A percentile compares a stretch with the other conserved stretches of the same genome.
Evolutionary conservation across 2,797 vertebrate genomes (phyloP).

Genomic region (Benthosema pterotum): DNA sequence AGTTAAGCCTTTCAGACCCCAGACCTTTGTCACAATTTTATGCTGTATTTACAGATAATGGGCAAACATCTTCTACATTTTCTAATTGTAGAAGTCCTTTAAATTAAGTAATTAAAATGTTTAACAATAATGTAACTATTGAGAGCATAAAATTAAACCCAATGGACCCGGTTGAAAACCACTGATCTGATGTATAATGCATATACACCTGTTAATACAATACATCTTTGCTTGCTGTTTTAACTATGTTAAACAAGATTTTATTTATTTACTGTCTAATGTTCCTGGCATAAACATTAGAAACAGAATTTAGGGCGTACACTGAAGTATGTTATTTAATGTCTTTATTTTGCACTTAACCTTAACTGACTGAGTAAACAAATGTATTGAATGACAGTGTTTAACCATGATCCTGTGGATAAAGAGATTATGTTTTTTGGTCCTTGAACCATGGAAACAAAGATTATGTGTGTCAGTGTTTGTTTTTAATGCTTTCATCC

Average conservation of each 20-base stretch:
- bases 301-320: not conserved
- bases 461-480: not conserved
- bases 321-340: not conserved
- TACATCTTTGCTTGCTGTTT: not conserved
- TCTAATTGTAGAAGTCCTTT: no score
- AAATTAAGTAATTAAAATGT: no score
- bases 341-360: not conserved
- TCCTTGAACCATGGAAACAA: not conserved
- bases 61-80: no score
- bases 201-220: not conserved
- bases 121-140: no score
- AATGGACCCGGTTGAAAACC: no score
- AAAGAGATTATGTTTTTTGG: not conserved
- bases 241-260: not conserved
- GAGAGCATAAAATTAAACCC: no score
- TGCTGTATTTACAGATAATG: no score
- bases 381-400: conserved; percentile 4
- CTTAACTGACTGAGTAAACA: not conserved
- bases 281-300: not conserved
- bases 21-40: no score
- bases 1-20: no score
- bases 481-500: not conserved
- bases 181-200: no score
- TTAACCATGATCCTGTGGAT: conserved; percentile 4
- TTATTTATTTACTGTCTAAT: conserved; percentile 15